These are phyloP conservation scores for Cantharis flavilabris DNA, from an alignment of 2,888 invertebrate species.

Conservation along the genomic window DNA sequence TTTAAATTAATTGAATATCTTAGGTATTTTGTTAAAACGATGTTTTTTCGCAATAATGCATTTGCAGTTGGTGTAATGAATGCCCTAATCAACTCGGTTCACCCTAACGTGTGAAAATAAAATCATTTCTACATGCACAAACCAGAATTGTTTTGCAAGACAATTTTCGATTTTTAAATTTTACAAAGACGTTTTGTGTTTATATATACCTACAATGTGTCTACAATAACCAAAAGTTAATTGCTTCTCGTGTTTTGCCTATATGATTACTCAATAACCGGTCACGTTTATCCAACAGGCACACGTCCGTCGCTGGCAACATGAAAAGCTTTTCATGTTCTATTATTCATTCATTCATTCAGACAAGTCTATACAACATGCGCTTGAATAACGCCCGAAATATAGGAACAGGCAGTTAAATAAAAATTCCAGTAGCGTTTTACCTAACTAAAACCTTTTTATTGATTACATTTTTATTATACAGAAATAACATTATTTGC, in stretches of 20 bases:
- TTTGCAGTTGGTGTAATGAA: background rate
- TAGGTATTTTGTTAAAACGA: background rate
- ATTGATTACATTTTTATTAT: constrained; percentile 5
- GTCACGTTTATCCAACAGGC: constrained; percentile 44
- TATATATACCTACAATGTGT: background rate
- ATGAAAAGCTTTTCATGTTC: constrained; percentile 51
- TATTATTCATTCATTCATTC: constrained; percentile 47
- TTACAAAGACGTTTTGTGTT: background rate
- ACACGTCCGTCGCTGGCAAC: constrained; percentile 42
- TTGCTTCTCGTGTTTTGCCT: constrained; percentile 5
- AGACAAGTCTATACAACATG: constrained; percentile 36
- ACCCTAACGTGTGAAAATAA: background rate
- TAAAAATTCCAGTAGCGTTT: constrained; percentile 15
- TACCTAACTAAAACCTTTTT: constrained; percentile 11
- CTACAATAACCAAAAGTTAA: background rate
- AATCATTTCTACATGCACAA: background rate
- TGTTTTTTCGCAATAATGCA: background rate
- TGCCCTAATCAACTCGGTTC: background rate
- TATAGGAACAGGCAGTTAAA: constrained; percentile 7
- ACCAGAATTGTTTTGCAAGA: background rate
- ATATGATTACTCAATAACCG: constrained; percentile 15
- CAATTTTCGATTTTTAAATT: background rate
- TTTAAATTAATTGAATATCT: background rate
- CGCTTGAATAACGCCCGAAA: constrained; percentile 39
- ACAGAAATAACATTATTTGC: constrained; percentile 1